Base-by-base conservation (phyloP, 1,140 invertebrate genomes). In the Diprion similis region DNA sequence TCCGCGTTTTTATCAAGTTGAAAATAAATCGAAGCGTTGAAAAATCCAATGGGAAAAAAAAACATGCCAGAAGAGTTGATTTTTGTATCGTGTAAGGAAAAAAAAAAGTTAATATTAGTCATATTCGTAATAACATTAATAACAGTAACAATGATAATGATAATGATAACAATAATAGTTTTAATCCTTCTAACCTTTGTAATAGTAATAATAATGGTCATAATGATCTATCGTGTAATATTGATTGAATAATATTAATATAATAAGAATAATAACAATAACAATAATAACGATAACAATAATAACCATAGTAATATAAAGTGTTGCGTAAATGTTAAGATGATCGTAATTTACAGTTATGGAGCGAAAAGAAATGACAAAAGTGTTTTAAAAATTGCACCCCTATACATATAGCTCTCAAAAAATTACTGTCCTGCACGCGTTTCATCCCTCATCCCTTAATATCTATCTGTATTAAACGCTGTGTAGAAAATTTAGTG, bases 31-130 rank as follows among this genome's bases (percentile, higher is more conserved):
- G 69, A 68, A 75, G 51, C 37, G 65, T 75, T 67, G 48, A 69
- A 66, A 71, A 71, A 47, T 46, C 19, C 7, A 70, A 71, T 51
- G 18, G 24, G 68, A 71, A 47, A 69, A 72, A 72, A 70, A 68
- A 70, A 71, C 45, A 70, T 70, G 65, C 46, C 65, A 71, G 68
- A 70, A 79, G 76, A 80, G 73, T 78, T 80, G 75, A 78, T 80
- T 80, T 80, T 78, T 80, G 73, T 80, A 80, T 73, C 64, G 46
- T 45, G 73, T 67, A 70, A 74, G 72, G 64, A 73, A 74, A 74
- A 73, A 76, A 75, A 59, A 59, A 37, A 37, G n/a, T 37, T 37
- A 37, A 37, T 37, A 37, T 37, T 37, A 37, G 24, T 37, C 24
- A 37, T 37, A 37, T 37, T 37, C 24, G 24, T 37, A 37, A 37